phyloP scores from a whole-genome alignment of 2,888 invertebrate genomes.

The Calameuta idolon region DNA sequence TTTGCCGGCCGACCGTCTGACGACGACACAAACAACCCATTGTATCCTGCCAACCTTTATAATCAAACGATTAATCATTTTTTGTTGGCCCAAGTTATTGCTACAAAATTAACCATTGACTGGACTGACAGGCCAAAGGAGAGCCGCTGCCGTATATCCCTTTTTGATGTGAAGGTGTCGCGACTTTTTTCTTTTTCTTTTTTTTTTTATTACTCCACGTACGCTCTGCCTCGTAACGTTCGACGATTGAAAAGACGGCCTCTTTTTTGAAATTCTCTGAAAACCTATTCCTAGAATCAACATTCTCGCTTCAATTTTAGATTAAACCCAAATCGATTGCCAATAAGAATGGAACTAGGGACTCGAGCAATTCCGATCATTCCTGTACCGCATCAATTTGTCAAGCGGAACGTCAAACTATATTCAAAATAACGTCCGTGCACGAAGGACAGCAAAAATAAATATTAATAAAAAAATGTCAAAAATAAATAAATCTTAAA shows the following conservation, averaged over 20 bases:
- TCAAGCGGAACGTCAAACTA: not conserved
- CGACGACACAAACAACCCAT: constrained; percentile 36
- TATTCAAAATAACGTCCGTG: not conserved
- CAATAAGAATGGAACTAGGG: not conserved
- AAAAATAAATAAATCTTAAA: not conserved
- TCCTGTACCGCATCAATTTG: not conserved
- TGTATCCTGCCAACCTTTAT: constrained; percentile 34
- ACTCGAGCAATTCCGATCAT: not conserved
- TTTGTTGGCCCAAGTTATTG: constrained; percentile 27
- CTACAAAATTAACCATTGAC: constrained; percentile 30
- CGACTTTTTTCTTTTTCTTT: not conserved
- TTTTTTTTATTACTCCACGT: not conserved
- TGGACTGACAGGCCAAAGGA: constrained; percentile 19
- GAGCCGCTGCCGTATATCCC: constrained; percentile 3
- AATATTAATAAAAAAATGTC: not conserved
- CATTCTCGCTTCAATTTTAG: not conserved
- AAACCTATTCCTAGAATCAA: constrained; percentile 2
- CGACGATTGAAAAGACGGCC: constrained; percentile 1
- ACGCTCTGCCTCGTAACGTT: not conserved
- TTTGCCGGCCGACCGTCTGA: constrained; percentile 26
- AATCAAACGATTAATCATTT: constrained; percentile 38
- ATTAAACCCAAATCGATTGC: not conserved
- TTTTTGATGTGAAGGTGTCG: not conserved
- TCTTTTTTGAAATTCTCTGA: not conserved
- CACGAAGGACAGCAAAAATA: not conserved